Conservation (phyloP, 2,113 vertebrate genomes). For the Ictalurus furcatus region DNA sequence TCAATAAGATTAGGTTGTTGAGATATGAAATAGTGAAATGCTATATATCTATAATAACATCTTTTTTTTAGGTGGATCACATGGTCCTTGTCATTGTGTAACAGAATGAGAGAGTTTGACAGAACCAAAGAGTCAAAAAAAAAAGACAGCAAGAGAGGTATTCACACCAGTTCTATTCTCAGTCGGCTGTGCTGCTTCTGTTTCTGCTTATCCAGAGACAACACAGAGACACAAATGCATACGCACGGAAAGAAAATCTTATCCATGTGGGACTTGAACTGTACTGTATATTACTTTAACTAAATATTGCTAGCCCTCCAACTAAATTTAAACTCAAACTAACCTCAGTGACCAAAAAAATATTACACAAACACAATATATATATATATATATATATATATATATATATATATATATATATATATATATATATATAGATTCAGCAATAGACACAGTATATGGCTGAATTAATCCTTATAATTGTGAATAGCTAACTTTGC, state of each 20-base stretch:
- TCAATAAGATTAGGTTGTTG: not conserved
- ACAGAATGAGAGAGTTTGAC: conserved; percentile 23
- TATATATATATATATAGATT: not conserved
- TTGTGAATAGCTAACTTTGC: not conserved
- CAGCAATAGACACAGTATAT: not conserved
- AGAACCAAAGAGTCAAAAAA: conserved; percentile 33
- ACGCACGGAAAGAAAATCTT: not conserved
- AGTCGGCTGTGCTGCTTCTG: not conserved
- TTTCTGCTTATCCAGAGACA: conserved; percentile 1
- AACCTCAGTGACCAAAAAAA: not conserved
- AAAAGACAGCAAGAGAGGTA: conserved; percentile 29
- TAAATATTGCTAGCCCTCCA: not conserved
- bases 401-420: no score
- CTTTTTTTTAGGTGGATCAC: not conserved
- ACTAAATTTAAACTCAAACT: not conserved
- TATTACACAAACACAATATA: not conserved
- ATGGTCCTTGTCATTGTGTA: conserved; percentile 8
- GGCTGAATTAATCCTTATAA: not conserved
- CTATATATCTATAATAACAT: not conserved
- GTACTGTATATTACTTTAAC: not conserved
- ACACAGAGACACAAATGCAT: conserved; percentile 8
- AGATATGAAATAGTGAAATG: not conserved
- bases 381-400: no score
- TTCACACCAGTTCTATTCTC: conserved; percentile 42
- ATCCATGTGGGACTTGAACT: not conserved